These are phyloP conservation scores for Hipposideros armiger DNA, from an alignment of 2,113 vertebrate species.

Conservation along the genomic window DNA sequence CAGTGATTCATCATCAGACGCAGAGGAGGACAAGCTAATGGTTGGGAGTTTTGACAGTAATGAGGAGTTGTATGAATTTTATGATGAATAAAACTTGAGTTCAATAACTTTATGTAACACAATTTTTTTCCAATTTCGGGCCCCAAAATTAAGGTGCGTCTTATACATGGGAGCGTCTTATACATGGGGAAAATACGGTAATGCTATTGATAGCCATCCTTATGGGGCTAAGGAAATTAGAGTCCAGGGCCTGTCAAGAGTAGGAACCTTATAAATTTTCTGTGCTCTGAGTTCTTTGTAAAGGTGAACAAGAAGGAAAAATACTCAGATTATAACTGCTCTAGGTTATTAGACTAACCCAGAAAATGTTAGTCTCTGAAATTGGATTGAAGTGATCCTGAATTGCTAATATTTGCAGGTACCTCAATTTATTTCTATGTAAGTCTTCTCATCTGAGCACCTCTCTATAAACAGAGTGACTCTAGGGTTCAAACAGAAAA, in stretches of 20 bases:
- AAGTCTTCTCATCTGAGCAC: background rate
- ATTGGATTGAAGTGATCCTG: background rate
- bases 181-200: background rate
- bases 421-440: constrained; percentile 10
- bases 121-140: too few species aligned
- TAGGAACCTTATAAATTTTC: background rate
- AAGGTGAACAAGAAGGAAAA: background rate
- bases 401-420: background rate
- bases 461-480: background rate
- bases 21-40: too few species aligned
- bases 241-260: background rate
- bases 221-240: background rate
- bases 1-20: too few species aligned
- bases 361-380: background rate
- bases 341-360: background rate
- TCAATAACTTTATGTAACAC: too few species aligned
- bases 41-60: too few species aligned
- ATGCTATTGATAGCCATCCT: background rate
- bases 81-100: too few species aligned
- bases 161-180: too few species aligned
- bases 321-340: background rate
- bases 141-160: too few species aligned
- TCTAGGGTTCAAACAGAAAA: constrained; percentile 9
- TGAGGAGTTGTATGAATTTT: too few species aligned
- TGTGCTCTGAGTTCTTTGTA: background rate